Percentiles rank a stretch among this genome's conserved stretches.
Conservation (phyloP, 2,888 invertebrate genomes). For the Ichneumoninae sp. region DNA sequence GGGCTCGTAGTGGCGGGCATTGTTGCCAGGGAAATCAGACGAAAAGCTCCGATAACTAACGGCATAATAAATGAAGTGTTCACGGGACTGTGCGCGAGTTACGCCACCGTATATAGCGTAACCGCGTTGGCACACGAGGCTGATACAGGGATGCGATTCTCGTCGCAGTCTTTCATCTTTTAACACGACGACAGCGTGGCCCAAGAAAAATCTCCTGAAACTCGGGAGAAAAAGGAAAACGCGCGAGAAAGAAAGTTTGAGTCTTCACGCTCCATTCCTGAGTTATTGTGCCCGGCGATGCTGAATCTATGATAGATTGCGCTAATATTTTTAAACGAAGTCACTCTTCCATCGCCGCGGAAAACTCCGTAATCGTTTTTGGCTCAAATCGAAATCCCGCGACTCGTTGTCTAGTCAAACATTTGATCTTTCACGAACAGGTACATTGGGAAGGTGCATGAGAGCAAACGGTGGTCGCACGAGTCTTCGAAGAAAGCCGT, state of each 20-base stretch:
- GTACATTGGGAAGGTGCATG: neutral
- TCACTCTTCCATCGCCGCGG: neutral
- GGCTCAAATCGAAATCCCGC: neutral
- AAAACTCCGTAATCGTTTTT: neutral
- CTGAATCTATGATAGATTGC: constrained; percentile 9
- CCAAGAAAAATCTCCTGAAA: constrained; percentile 49
- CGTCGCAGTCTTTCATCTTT: constrained; percentile 56
- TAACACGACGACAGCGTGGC: constrained; percentile 27
- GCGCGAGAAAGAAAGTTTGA: constrained; percentile 10
- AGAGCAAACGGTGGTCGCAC: constrained; percentile 12
- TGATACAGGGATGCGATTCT: constrained; percentile 45
- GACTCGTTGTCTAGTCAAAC: neutral
- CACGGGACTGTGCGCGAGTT: constrained; percentile 68
- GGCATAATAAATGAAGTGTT: constrained; percentile 85
- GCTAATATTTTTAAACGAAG: constrained; percentile 6
- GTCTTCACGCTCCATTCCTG: constrained; percentile 1
- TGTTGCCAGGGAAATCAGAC: constrained; percentile 85
- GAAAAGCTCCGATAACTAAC: constrained; percentile 85
- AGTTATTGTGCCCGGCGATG: constrained; percentile 5
- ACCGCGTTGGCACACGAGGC: constrained; percentile 39
- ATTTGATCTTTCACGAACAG: neutral
- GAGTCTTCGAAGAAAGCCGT: constrained; percentile 50
- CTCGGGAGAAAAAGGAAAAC: constrained; percentile 7
- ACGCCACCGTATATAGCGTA: constrained; percentile 37
- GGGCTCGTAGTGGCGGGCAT: constrained; percentile 79